A percentile compares a stretch with the other conserved stretches of the same genome.
Evolutionary conservation across 2,888 invertebrate genomes (phyloP).

Genomic region (Erebia ligea): DNA sequence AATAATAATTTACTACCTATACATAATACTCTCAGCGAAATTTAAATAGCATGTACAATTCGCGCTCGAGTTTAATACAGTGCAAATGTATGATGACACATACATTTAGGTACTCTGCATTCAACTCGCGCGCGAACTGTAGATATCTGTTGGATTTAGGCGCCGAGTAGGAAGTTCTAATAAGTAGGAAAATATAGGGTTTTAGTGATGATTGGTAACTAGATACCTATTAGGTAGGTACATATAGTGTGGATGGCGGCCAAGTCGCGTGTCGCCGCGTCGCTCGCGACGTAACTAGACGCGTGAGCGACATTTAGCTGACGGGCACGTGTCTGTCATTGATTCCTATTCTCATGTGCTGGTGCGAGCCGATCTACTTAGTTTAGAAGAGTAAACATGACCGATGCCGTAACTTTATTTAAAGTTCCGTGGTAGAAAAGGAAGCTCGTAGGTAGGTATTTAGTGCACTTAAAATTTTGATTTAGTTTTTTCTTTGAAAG

Average conservation of each 20-base stretch:
- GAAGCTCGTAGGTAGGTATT: too few relatives aligned
- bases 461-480: too few relatives aligned
- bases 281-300: conserved; percentile 75
- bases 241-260: conserved; percentile 45
- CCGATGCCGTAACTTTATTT: neutral
- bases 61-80: too few relatives aligned
- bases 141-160: neutral
- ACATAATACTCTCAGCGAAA: neutral
- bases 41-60: too few relatives aligned
- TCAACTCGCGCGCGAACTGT: too few relatives aligned
- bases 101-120: too few relatives aligned
- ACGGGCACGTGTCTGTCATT: conserved; percentile 60
- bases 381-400: neutral
- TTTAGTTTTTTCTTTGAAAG: too few relatives aligned
- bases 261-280: conserved; percentile 56
- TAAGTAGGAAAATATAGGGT: neutral
- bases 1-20: neutral
- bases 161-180: too few relatives aligned
- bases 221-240: conserved; percentile 62
- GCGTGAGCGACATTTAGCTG: conserved; percentile 68
- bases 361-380: conserved; percentile 3
- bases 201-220: conserved; percentile 27
- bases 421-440: neutral
- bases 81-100: too few relatives aligned
- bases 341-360: conserved; percentile 44